Base-by-base conservation (phyloP, 2,113 vertebrate genomes). In the Bubo blakistoni region DNA sequence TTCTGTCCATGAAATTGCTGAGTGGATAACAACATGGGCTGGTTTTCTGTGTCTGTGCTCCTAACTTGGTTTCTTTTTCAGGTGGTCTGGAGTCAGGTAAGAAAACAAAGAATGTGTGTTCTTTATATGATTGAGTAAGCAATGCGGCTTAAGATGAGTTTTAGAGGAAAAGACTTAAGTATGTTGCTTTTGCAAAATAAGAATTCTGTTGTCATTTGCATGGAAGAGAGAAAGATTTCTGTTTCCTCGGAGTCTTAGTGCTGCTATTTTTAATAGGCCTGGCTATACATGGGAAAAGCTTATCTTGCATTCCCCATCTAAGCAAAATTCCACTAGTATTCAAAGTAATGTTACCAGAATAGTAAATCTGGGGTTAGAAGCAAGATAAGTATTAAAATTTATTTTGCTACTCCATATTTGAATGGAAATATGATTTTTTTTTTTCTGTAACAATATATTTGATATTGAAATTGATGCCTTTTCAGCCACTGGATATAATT, bases 21-120 rank as follows among this genome's bases (percentile, higher is more conserved):
- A 30, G 62, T 65, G 55, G 57, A 70, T 29, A 61, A 52, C 72
- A 97, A 34, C 84, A 98, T 98, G 98, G 77, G 47, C 69, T 78
- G 80, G 5, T 46, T 90, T 92, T 55, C 36, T 66, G 42, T 92
- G 58, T 24, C 83, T 83, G 61, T 32, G 8, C 42, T 97, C 67
- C 77, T 98, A 65, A 70, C 81, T 61, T 93, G 80, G 29, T 80
- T 96, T 2, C 40, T 91, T 88, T 69, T 98, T 77, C 96, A 97
- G 13, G 27, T 86, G 82, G 92, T 88, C 84, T 96, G 92, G 93
- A 96, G 97, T 86, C 71, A 97, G 98, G 98, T 98, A 97, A 98
- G 98, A 34, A 96, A 96, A 67, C 32, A 62, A 84, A 67, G 29
- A 67, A 27, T 67, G 4, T 20, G 7, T 88, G 20, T 87, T 51